These are phyloP conservation scores for Epinotia bilunana DNA, from an alignment of 2,888 invertebrate species.

Conservation along the genomic window DNA sequence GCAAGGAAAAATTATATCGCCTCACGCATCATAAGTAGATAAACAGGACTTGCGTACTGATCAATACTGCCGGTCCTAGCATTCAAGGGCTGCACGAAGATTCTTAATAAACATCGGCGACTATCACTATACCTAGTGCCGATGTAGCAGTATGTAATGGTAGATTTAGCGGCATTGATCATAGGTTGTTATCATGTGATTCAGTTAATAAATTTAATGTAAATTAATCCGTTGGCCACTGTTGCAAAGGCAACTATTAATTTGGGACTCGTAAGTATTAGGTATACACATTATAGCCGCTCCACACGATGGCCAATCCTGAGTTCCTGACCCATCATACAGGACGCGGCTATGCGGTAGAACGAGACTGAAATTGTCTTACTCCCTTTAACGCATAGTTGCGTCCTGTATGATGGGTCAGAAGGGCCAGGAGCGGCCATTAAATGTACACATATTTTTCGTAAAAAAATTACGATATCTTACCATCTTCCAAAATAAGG, in stretches of 20 bases:
- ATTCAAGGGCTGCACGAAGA: constrained; percentile 8
- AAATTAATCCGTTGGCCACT: neutral
- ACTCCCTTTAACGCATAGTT: too few species aligned
- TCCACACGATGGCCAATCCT: too few species aligned
- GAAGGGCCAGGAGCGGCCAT: too few species aligned
- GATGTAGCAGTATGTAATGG: neutral
- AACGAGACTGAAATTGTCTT: too few species aligned
- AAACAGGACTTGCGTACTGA: constrained; percentile 23
- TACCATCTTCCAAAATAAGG: too few species aligned
- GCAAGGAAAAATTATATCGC: constrained; percentile 61
- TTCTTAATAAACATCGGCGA: neutral
- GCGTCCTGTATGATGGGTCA: too few species aligned
- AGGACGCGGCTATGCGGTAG: too few species aligned
- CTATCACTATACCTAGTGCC: neutral
- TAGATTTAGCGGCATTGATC: neutral
- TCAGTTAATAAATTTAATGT: neutral
- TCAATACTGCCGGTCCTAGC: neutral
- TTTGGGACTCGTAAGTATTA: neutral
- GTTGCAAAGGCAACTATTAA: neutral
- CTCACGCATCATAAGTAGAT: constrained; percentile 46
- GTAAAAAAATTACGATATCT: too few species aligned
- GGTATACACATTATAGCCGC: too few species aligned
- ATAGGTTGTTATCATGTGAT: neutral
- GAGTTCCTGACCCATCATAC: too few species aligned
- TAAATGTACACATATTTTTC: too few species aligned